Evolutionary conservation across 2,888 invertebrate species (phyloP).

Genomic region (Orchestes rusci): DNA sequence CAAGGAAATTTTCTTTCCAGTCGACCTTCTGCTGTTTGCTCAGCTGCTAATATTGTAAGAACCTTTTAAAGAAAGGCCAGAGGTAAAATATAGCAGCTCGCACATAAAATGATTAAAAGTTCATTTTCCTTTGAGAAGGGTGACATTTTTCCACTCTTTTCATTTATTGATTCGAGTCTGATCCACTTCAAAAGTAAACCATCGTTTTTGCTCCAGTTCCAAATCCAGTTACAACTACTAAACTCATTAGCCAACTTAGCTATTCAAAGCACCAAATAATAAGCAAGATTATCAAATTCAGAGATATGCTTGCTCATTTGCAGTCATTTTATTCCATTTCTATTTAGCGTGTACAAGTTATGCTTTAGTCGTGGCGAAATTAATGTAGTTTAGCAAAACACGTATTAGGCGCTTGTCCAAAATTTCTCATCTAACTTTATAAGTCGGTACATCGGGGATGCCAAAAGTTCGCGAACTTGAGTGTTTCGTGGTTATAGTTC

Average conservation of each 20-base stretch:
- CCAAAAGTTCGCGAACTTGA: constrained; percentile 16
- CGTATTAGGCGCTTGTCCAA: constrained; percentile 20
- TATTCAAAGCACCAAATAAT: too few species aligned
- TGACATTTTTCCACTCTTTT: too few species aligned
- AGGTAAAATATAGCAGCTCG: constrained; percentile 7
- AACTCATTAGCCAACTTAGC: too few species aligned
- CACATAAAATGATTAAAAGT: constrained; percentile 10
- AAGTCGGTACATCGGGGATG: constrained; percentile 15
- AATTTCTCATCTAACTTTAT: constrained; percentile 20
- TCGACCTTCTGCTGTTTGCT: constrained; percentile 19
- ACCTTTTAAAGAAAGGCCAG: constrained; percentile 14
- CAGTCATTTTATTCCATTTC: too few species aligned
- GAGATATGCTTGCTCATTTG: constrained; percentile 7
- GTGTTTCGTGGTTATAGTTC: constrained; percentile 1
- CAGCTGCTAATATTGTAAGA: constrained; percentile 19
- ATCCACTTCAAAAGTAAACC: too few species aligned
- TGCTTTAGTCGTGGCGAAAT: constrained; percentile 14
- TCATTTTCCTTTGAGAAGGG: too few species aligned
- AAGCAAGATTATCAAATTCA: constrained; percentile 13
- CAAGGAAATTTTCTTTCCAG: constrained; percentile 20
- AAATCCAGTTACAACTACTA: too few species aligned
- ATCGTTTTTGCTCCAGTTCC: too few species aligned
- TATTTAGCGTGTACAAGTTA: constrained; percentile 16
- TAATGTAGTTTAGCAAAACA: constrained; percentile 20
- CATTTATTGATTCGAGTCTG: too few species aligned